Percentiles rank a stretch among this genome's conserved stretches.
Conservation (phyloP, 2,888 invertebrate species). For the Diaphora mendica region DNA sequence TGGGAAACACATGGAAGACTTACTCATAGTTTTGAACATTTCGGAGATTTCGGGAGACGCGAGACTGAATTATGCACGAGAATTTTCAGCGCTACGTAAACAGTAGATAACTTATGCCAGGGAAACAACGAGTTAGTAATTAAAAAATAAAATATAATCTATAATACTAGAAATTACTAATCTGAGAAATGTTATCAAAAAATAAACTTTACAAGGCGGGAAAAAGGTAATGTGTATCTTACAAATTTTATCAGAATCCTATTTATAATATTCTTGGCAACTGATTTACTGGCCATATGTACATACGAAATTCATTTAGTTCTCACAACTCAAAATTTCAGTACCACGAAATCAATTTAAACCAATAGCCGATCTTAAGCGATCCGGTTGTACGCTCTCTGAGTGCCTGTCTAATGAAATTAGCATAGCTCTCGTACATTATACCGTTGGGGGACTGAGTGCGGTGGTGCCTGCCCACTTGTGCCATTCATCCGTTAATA, state of each 20-base stretch:
- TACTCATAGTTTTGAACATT: not conserved
- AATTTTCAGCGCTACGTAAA: not conserved
- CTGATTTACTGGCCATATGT: not conserved
- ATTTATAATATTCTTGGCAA: not conserved
- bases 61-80: not conserved
- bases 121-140: not conserved
- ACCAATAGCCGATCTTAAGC: slow-evolving; percentile 39
- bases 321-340: slow-evolving; percentile 38
- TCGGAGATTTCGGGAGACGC: not conserved
- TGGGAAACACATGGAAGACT: not conserved
- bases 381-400: slow-evolving; percentile 31
- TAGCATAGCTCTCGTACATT: slow-evolving; percentile 52
- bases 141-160: not conserved
- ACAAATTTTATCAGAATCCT: not conserved
- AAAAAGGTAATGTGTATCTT: not conserved
- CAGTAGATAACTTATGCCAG: not conserved
- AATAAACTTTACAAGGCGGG: not conserved
- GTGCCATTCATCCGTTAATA: slow-evolving; percentile 20
- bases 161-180: not conserved
- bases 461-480: slow-evolving; percentile 29
- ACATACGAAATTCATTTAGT: slow-evolving; percentile 24
- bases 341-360: slow-evolving; percentile 46
- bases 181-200: not conserved
- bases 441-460: slow-evolving; percentile 25
- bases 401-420: slow-evolving; percentile 60